phyloP scores from a whole-genome alignment of 2,888 invertebrate genomes.

The Cephus spinipes region DNA sequence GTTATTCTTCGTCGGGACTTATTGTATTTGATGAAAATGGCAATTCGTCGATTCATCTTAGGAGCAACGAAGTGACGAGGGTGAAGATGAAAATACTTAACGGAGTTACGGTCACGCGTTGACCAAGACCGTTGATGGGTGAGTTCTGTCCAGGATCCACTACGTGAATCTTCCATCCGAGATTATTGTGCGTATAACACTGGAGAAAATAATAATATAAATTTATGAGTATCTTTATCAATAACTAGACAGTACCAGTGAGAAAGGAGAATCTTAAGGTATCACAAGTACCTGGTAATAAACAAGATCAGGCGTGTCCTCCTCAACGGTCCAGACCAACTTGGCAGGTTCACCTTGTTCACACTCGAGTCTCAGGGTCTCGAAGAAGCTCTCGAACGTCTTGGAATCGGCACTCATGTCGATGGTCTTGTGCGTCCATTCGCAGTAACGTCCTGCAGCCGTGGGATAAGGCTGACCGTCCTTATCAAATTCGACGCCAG shows the following conservation, averaged over 20 bases:
- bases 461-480: slow-evolving; percentile 85
- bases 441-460: slow-evolving; percentile 87
- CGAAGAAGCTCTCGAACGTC: slow-evolving; percentile 82
- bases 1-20: background rate
- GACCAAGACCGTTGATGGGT: slow-evolving; percentile 52
- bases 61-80: background rate
- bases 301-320: slow-evolving; percentile 84
- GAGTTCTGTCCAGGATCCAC: slow-evolving; percentile 76
- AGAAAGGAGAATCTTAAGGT: background rate
- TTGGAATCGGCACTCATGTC: slow-evolving; percentile 80
- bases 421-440: slow-evolving; percentile 84
- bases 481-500: slow-evolving; percentile 82
- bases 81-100: slow-evolving; percentile 24
- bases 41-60: slow-evolving; percentile 34
- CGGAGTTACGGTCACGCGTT: slow-evolving; percentile 26
- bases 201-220: slow-evolving; percentile 63
- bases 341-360: slow-evolving; percentile 80
- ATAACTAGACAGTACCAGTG: background rate
- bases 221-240: background rate
- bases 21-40: slow-evolving; percentile 7
- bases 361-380: slow-evolving; percentile 82
- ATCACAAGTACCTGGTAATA: slow-evolving; percentile 84
- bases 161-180: slow-evolving; percentile 94
- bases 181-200: slow-evolving; percentile 93
- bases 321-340: slow-evolving; percentile 87